Conservation (phyloP, 2,113 vertebrate genomes). For the Rhizomys pruinosus region DNA sequence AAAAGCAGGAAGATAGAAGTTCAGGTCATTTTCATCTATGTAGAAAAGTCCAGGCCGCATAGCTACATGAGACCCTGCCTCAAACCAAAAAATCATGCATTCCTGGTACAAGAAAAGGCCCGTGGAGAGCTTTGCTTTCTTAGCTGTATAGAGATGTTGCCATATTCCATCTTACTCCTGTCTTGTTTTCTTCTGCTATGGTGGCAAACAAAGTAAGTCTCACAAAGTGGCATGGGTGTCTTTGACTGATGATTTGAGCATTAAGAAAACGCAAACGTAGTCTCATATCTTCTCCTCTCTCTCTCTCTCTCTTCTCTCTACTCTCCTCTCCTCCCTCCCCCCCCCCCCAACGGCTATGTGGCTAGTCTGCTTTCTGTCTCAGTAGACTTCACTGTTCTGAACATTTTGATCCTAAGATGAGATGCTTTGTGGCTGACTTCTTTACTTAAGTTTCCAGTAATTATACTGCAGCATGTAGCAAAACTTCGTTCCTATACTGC, state of each 20-base stretch:
- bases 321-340: accelerated
- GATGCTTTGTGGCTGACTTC: background rate
- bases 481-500: conserved; percentile 3
- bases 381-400: background rate
- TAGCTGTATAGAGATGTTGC: background rate
- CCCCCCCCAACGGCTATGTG: background rate
- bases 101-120: background rate
- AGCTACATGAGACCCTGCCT: background rate
- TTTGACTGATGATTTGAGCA: too few relatives aligned
- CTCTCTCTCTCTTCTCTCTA: too few relatives aligned
- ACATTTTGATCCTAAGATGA: background rate
- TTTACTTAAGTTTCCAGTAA: background rate
- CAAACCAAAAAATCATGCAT: background rate
- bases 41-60: background rate
- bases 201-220: too few relatives aligned
- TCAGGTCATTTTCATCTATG: too few relatives aligned
- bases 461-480: background rate
- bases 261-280: too few relatives aligned
- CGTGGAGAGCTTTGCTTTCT: conserved; percentile 8
- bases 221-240: too few relatives aligned
- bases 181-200: too few relatives aligned
- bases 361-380: background rate
- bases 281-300: too few relatives aligned
- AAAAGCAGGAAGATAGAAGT: too few relatives aligned
- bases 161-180: too few relatives aligned